Evolutionary conservation across 2,797 vertebrate genomes (phyloP), one percentile per base, ranked within the genome.

Genomic region (Parauchenoglanis ngamensis): DNA sequence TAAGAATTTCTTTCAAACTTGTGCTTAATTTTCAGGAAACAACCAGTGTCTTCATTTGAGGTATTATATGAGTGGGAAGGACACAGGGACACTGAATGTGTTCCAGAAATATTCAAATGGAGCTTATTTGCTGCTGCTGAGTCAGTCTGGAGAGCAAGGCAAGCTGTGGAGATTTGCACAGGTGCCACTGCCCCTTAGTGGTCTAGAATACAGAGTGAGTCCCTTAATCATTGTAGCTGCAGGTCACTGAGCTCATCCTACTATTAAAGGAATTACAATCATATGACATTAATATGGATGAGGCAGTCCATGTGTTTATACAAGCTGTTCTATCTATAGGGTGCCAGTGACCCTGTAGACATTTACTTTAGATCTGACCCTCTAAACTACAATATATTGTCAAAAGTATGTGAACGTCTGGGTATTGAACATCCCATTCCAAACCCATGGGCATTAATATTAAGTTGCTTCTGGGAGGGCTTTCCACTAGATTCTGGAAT

Each of bases 21-120:
- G 35, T 79, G 44, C 63, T 73, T 85, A 35, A 79, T 21, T 83
- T 85, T 40, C 89, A 96, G 95, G 56, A 25, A 91, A 90, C 88
- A 91, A 89, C 28, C 90, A 88, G 15, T 96, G 96, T 87, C 57
- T 96, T 63, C 93, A 96, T 90, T 88, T 96, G 78, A 96, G 95
- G 96, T 96, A 94, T 91, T 92, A 95, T 94, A 94, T 96, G 94
- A 92, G 91, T 7, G 95, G 95, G 28, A 76, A 72, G 87, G 94
- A 90, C 49, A 86, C 93, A 31, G 95, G 95, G 70, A 93, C 72
- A 0, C 85, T 96, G 68, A 96, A 95, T 19, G 89, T 96, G 86
- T 96, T 95, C 91, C 94, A 95, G 89, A 87, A 94, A 86, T 90
- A 83, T 63, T 90, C 90, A 70, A 90, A 90, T 0, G 93, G 91